Evolutionary conservation across 2,113 vertebrate species (phyloP), one percentile per base, ranked within the genome.

Genomic region (Nettapus auritus): DNA sequence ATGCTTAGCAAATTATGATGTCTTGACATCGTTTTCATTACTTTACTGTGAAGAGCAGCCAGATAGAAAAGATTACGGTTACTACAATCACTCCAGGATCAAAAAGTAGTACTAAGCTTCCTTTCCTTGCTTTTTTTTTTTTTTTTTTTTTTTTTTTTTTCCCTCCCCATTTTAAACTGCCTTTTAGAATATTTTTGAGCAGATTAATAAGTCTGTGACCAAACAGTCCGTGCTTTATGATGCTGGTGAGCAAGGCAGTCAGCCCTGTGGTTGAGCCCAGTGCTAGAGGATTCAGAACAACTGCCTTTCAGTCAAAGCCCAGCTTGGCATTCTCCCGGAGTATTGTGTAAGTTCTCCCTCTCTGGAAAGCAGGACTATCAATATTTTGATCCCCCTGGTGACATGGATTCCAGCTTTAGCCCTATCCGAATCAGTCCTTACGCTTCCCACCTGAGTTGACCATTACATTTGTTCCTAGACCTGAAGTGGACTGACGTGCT

Each of bases 21-120:
- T 90, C 88, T 92, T 95, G 46, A 85, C 82, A 89, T 84, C 0
- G 0, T 74, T 96, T 94, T 90, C 36, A 84, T 86, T 88, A 73
- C 82, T 79, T 93, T 68, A 42, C 50, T 80, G 69, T 92, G 50
- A 93, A 92, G 50, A 82, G 74, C 0, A 0, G 36, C 66, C 92
- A 78, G 80, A 94, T 86, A 81, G 20, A 92, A 95, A 84, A 94
- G 90, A 93, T 90, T 92, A 86, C 59, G 79, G 81, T 90, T 96
- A 31, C 86, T 95, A 66, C 86, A 90, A 21, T 86, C 86, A 89
- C 57, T 79, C 62, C 29, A 63, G 77, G 81, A 93, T 95, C 63
- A 90, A 90, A 95, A 96, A 87, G 70, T 71, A 76, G 74, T 40
- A 33, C 48, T 82, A 14, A 62, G 36, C 69, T 86, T 94, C 77